Conservation (phyloP, 2,888 invertebrate genomes). For the Ferrisia virgata region DNA sequence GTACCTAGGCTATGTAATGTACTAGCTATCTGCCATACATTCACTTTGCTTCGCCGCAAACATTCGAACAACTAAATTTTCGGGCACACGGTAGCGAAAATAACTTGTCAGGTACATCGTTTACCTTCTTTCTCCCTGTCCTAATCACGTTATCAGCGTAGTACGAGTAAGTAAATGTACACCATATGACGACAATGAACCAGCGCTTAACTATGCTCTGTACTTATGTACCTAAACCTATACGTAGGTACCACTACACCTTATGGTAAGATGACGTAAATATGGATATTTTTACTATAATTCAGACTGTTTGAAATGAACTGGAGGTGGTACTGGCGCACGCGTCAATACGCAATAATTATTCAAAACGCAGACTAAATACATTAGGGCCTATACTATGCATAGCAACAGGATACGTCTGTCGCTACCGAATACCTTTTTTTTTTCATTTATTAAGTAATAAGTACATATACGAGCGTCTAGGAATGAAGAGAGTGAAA, state of each 20-base stretch:
- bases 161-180: background rate
- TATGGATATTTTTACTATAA: background rate
- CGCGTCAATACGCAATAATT: background rate
- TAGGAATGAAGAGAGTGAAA: conserved; percentile 36
- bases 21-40: too few species aligned
- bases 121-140: background rate
- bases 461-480: conserved; percentile 6
- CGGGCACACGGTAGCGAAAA: background rate
- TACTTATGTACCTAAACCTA: too few species aligned
- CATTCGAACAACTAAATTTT: background rate
- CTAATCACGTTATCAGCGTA: background rate
- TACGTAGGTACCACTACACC: too few species aligned
- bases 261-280: background rate
- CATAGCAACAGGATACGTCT: background rate
- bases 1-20: too few species aligned
- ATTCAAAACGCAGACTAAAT: background rate
- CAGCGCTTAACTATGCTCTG: too few species aligned
- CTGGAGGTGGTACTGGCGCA: background rate
- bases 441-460: background rate
- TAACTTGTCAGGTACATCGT: background rate
- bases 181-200: too few species aligned
- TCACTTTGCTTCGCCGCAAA: background rate
- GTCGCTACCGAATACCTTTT: background rate
- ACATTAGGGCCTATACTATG: too few species aligned
- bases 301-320: too few species aligned